Base-by-base conservation (phyloP, 2,113 vertebrate genomes). In the Rhegmatorhina hoffmannsi region DNA sequence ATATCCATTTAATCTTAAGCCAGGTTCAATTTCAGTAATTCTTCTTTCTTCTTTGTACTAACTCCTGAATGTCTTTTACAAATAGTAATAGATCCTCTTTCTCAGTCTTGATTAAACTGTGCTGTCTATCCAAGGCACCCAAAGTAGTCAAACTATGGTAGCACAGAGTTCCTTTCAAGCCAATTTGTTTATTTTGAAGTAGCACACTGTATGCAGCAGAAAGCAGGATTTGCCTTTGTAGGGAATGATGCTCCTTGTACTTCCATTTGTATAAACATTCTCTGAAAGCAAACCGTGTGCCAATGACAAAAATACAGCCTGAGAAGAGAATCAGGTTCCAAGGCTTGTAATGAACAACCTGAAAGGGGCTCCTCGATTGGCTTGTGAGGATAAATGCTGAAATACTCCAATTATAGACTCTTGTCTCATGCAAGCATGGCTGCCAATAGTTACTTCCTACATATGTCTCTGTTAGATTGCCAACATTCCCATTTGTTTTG, bases 401-500 rank as follows among this genome's bases (percentile, higher is more conserved):
- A 87, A 91, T 36, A 38, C 49, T 84, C 73, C 67, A 72, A 43
- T 92, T 91, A 89, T 7, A 95, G 77, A 84, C 60, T 56, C 62
- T 81, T 73, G 52, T 60, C 76, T 89, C 84, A 88, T 87, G 44
- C 75, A 89, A 6, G 17, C 46, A 29, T 7, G 36, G 86, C 72
- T 96, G 94, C 86, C 88, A 93, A 23, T 78, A 40, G 84, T 95
- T 94, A 94, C 89, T 94, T 82, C 67, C 95, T 79, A 58, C 86
- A 93, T 80, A 90, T 73, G 74, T 47, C 79, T 70, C 90, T 0
- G 0, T 72, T 58, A 70, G 29, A 36, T 17, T 94, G 90, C 92
- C 92, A 96, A 53, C 66, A 84, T 82, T 91, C 46, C 88, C 91
- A 76, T 94, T 97, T 94, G 83, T 89, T 94, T 93, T 92, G 69